Percentiles rank a stretch among this genome's conserved stretches.
These are phyloP conservation scores for Clarias gariepinus DNA, from an alignment of 2,113 vertebrate genomes.

Conservation along the genomic window DNA sequence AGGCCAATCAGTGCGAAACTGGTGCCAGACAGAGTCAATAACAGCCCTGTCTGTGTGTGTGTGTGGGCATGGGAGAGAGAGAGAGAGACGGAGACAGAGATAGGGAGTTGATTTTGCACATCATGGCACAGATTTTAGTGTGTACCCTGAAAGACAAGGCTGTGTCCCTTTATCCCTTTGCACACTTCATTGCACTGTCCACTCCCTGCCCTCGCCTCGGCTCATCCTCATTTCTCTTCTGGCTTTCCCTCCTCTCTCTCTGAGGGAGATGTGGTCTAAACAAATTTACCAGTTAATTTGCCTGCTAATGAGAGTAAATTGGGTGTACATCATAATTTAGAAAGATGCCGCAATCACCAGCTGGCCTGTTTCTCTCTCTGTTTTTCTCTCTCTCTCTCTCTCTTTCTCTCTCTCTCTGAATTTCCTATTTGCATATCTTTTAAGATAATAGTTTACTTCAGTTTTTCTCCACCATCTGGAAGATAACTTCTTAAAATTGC, in stretches of 20 bases:
- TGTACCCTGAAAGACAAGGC: background rate
- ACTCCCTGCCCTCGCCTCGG: background rate
- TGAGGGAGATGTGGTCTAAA: constrained; percentile 60
- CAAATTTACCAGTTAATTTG: constrained; percentile 70
- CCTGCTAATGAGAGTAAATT: constrained; percentile 72
- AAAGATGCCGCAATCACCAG: constrained; percentile 64
- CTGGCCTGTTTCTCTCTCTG: constrained; percentile 44
- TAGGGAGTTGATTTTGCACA: background rate
- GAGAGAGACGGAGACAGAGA: background rate
- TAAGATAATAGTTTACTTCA: constrained; percentile 40
- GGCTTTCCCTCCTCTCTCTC: constrained; percentile 53
- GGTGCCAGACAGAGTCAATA: constrained; percentile 3
- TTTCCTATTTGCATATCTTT: constrained; percentile 11
- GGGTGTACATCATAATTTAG: constrained; percentile 69
- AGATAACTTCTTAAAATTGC: background rate
- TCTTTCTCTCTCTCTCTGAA: constrained; percentile 25
- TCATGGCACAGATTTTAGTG: constrained; percentile 6
- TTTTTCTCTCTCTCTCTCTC: background rate
- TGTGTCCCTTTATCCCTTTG: constrained; percentile 11
- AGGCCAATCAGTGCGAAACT: background rate
- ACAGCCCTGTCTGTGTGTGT: background rate
- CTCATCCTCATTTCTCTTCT: constrained; percentile 34
- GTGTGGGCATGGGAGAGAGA: background rate
- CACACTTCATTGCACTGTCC: background rate
- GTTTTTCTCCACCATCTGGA: constrained; percentile 30